Evolutionary conservation across 2,113 vertebrate species (phyloP).

Genomic region (Gorsachius goisagi): DNA sequence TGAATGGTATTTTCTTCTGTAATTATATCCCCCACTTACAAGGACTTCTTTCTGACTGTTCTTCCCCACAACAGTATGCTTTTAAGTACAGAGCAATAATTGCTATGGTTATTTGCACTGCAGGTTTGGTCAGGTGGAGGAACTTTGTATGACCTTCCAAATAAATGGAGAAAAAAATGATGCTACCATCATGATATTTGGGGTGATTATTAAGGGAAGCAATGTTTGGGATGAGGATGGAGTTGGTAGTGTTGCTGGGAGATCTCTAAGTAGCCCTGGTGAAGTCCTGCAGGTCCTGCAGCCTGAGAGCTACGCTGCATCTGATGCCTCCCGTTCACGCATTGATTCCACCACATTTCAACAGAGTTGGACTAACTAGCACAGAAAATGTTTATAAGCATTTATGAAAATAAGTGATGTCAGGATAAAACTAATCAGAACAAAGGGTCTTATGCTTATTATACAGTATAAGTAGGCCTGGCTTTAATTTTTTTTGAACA

Average conservation of each 20-base stretch:
- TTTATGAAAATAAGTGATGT: not conserved
- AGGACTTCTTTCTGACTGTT: not conserved
- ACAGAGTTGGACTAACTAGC: not conserved
- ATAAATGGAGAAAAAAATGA: not conserved
- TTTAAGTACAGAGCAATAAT: not conserved
- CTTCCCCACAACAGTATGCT: not conserved
- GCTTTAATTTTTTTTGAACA: not conserved
- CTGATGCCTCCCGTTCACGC: not conserved
- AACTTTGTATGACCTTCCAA: not conserved
- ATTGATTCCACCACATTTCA: not conserved
- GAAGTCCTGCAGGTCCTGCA: not conserved
- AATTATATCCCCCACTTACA: not conserved
- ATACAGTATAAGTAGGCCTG: not conserved
- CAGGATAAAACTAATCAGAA: slow-evolving; percentile 8
- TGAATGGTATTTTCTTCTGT: slow-evolving; percentile 4
- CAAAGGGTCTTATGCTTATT: not conserved
- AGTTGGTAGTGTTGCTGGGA: not conserved
- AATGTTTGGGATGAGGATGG: not conserved
- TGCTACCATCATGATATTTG: not conserved
- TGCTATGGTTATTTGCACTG: not conserved
- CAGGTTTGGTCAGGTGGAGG: not conserved
- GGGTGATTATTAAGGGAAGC: not conserved
- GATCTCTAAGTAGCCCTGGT: not conserved
- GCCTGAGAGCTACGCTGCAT: not conserved
- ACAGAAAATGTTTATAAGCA: not conserved